Evolutionary conservation across 2,888 invertebrate species (phyloP).

Genomic region (Andrena bicolor): DNA sequence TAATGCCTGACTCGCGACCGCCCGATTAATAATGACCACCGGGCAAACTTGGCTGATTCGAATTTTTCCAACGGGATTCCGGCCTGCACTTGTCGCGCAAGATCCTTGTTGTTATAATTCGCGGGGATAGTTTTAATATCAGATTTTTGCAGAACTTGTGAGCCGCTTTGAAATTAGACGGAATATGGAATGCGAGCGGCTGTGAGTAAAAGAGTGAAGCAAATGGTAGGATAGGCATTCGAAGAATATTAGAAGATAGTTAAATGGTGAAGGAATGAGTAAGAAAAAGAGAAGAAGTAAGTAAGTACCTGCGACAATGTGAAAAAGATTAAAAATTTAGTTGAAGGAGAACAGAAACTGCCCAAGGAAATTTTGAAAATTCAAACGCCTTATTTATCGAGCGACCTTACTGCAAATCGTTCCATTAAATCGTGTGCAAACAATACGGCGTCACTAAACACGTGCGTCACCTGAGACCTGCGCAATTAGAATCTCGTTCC

Average conservation of each 20-base stretch:
- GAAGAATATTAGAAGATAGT: too few relatives aligned
- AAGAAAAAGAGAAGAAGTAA: too few relatives aligned
- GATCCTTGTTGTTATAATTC: background rate
- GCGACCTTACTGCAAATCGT: background rate
- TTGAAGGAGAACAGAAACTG: too few relatives aligned
- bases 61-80: conserved; percentile 10
- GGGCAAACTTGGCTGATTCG: background rate
- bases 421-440: background rate
- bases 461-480: background rate
- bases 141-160: too few relatives aligned
- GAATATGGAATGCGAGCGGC: too few relatives aligned
- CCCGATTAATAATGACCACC: conserved; percentile 35
- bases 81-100: background rate
- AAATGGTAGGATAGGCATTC: too few relatives aligned
- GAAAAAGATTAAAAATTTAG: too few relatives aligned
- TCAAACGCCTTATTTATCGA: background rate
- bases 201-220: too few relatives aligned
- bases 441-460: background rate
- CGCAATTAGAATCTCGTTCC: background rate
- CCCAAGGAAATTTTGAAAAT: too few relatives aligned
- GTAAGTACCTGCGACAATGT: too few relatives aligned
- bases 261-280: too few relatives aligned
- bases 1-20: conserved; percentile 27
- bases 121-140: background rate
- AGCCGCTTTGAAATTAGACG: too few relatives aligned